Evolutionary conservation across 2,797 vertebrate species (phyloP), one percentile per base, ranked within the genome.

Genomic region (Myripristis murdjan): DNA sequence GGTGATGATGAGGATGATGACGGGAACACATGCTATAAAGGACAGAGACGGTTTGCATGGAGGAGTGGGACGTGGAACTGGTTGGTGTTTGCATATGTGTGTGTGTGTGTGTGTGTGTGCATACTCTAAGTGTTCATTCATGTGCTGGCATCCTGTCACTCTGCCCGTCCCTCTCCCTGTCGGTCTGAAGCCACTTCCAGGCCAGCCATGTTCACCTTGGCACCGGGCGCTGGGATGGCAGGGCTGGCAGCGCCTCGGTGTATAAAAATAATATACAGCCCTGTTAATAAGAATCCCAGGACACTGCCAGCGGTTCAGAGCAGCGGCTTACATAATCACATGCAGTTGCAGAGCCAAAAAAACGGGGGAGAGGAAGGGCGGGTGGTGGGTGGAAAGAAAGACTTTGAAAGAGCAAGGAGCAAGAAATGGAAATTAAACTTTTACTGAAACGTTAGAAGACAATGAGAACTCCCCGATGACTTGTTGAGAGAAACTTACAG

Each of bases 261-360:
- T 67, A 83, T 87, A 85, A 89, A 88, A 84, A 85, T 89, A 88
- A 91, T 88, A 87, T 79, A 77, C 76, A 77, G 74, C 65, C 54
- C 75, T 56, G 77, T 84, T 85, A 82, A 79, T 80, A 77, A 83
- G 70, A 82, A 69, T 22, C 71, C 65, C 56, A 71, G 68, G 56
- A 64, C 24, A 35, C 60, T 67, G 70, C 70, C 83, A 82, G 59
- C 53, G 37, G 35, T 65, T 33, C 24, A 53, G 46, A 70, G 46
- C 37, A 56, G n/a, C 49, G 31, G 35, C 71, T 84, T 84, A 78
- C 64, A 64, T 69, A 58, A 37, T 72, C 47, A 41, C 41, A 64
- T 72, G 61, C 69, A 51, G 63, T 75, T 63, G 61, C 28, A 53
- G 54, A 35, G 31, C 28, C 26, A 22, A 18, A 18, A n/a, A n/a